Percentiles rank a stretch among this genome's conserved stretches.
phyloP scores from a whole-genome alignment of 1,140 invertebrate species.

The Muscidifurax raptorellus region DNA sequence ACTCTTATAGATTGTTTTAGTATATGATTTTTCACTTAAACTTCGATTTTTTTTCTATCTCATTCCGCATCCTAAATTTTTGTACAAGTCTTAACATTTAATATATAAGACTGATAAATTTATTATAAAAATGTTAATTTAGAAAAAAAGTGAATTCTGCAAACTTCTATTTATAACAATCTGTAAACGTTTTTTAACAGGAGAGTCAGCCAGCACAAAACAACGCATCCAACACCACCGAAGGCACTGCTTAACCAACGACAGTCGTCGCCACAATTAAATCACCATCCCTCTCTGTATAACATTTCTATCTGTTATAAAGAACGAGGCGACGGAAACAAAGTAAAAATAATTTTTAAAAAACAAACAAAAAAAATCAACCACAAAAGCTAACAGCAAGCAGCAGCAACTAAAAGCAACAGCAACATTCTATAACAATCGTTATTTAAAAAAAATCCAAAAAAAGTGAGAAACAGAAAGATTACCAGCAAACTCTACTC shows the following conservation, averaged over 20 bases:
- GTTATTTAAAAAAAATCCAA: slow-evolving; percentile 64
- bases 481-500: slow-evolving; percentile 64
- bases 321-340: slow-evolving; percentile 51
- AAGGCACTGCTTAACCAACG: slow-evolving; percentile 77
- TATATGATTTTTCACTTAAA: slow-evolving; percentile 40
- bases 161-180: not conserved
- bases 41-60: slow-evolving; percentile 31
- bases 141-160: not conserved
- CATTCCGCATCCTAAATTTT: not conserved
- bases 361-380: slow-evolving; percentile 47
- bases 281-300: slow-evolving; percentile 49
- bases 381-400: slow-evolving; percentile 57
- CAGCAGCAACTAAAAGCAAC: slow-evolving; percentile 63
- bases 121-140: not conserved
- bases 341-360: slow-evolving; percentile 20
- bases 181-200: slow-evolving; percentile 57
- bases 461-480: slow-evolving; percentile 58
- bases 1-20: slow-evolving; percentile 40
- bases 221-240: slow-evolving; percentile 68
- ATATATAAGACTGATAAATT: not conserved
- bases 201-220: slow-evolving; percentile 77
- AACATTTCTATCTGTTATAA: slow-evolving; percentile 49
- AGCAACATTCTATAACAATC: slow-evolving; percentile 66
- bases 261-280: slow-evolving; percentile 57
- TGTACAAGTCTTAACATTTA: not conserved